Percentiles rank a stretch among this genome's conserved stretches.
Evolutionary conservation across 2,888 invertebrate species (phyloP).

Genomic region (Bhutanitis thaidina): DNA sequence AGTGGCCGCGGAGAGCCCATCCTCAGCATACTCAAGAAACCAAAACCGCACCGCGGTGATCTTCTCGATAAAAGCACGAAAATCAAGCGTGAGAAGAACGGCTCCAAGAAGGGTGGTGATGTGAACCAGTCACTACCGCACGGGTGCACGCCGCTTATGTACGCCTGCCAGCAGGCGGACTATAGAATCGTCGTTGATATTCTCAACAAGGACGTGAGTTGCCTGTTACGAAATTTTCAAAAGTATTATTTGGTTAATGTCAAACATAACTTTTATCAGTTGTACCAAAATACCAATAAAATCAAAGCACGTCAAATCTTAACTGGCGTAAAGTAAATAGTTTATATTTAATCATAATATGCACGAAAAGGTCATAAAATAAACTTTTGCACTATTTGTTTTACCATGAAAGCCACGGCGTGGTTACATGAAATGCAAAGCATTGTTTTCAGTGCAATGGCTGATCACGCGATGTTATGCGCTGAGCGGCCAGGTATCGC

Average conservation of each 20-base stretch:
- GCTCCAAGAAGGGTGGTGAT: slow-evolving; percentile 53
- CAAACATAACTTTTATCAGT: too few species aligned
- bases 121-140: slow-evolving; percentile 72
- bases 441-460: slow-evolving; percentile 37
- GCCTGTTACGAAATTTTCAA: neutral
- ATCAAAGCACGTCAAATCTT: too few species aligned
- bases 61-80: slow-evolving; percentile 69
- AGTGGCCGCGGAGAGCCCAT: slow-evolving; percentile 68
- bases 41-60: slow-evolving; percentile 60
- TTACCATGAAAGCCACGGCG: slow-evolving; percentile 27
- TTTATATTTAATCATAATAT: too few species aligned
- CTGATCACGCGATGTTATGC: slow-evolving; percentile 57
- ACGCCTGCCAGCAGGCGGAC: slow-evolving; percentile 94
- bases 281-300: too few species aligned
- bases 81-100: slow-evolving; percentile 65
- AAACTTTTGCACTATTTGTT: too few species aligned
- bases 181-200: slow-evolving; percentile 87
- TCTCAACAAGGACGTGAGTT: slow-evolving; percentile 87
- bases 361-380: too few species aligned
- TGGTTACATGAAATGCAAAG: slow-evolving; percentile 49
- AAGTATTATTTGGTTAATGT: too few species aligned
- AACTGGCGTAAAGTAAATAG: too few species aligned
- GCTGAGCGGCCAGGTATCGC: slow-evolving; percentile 39
- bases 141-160: slow-evolving; percentile 93
- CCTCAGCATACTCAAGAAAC: slow-evolving; percentile 72